phyloP scores from a whole-genome alignment of 2,888 invertebrate genomes.

The Myathropa florea region DNA sequence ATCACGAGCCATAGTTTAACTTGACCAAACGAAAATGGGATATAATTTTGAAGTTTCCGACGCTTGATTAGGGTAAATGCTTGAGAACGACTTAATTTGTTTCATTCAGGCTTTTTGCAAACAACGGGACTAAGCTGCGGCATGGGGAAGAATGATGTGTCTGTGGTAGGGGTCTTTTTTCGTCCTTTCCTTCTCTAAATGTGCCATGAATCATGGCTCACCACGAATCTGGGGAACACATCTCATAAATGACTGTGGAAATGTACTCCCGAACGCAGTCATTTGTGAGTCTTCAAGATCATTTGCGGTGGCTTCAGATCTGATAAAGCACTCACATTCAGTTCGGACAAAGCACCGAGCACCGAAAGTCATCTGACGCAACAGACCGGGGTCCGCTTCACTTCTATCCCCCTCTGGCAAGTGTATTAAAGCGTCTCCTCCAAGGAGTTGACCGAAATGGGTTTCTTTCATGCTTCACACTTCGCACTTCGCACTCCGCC shows the following conservation, averaged over 20 bases:
- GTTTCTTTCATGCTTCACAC: constrained; percentile 23
- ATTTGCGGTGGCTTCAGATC: neutral
- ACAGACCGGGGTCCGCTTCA: too few species aligned
- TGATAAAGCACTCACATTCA: neutral
- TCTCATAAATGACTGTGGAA: neutral
- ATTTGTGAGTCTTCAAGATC: neutral
- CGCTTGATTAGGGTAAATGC: neutral
- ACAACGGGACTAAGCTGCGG: neutral
- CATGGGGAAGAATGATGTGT: too few species aligned
- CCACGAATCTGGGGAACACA: neutral
- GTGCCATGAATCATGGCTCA: too few species aligned
- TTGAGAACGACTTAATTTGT: neutral
- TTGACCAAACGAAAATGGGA: neutral
- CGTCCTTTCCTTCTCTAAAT: too few species aligned
- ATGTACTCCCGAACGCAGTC: neutral
- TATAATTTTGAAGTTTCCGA: neutral
- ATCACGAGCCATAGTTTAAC: neutral
- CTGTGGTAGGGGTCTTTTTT: too few species aligned
- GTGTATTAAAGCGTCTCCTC: neutral
- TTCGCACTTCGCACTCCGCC: constrained; percentile 33
- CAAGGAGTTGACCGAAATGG: neutral
- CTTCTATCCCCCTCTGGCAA: neutral
- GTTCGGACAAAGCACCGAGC: too few species aligned
- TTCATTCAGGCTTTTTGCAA: neutral
- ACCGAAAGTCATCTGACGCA: too few species aligned